These are phyloP conservation scores for Petrolisthes manimaculis DNA, from an alignment of 2,888 invertebrate species.

Conservation along the genomic window DNA sequence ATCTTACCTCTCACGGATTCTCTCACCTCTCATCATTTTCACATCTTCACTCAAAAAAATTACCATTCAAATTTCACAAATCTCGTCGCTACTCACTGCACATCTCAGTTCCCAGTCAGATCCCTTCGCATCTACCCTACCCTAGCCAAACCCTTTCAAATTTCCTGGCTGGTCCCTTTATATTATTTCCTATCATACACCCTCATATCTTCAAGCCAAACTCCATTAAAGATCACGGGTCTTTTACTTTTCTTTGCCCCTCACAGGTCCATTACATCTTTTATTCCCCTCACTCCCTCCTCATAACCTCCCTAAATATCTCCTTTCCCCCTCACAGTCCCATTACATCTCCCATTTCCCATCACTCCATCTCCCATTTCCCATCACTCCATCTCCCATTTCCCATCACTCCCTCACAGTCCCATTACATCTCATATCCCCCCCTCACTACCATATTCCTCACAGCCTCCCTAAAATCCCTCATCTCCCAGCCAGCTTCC, in stretches of 20 bases:
- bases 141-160: not conserved
- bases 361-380: no score
- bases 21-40: not conserved
- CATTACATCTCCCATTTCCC: no score
- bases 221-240: no score
- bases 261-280: no score
- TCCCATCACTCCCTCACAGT: no score
- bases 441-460: not conserved
- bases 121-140: not conserved
- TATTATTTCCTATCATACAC: not conserved
- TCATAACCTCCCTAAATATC: no score
- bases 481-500: not conserved
- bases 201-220: no score
- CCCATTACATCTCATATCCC: no score
- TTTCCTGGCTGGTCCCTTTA: not conserved
- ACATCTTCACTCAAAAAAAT: not conserved
- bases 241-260: no score
- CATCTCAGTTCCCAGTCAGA: not conserved
- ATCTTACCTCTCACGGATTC: not conserved
- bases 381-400: no score
- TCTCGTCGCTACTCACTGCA: not conserved
- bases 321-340: no score
- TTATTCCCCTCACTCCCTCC: no score
- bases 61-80: not conserved
- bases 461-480: not conserved